Evolutionary conservation across 2,888 invertebrate genomes (phyloP).

Genomic region (Acanthacorydalis orientalis): DNA sequence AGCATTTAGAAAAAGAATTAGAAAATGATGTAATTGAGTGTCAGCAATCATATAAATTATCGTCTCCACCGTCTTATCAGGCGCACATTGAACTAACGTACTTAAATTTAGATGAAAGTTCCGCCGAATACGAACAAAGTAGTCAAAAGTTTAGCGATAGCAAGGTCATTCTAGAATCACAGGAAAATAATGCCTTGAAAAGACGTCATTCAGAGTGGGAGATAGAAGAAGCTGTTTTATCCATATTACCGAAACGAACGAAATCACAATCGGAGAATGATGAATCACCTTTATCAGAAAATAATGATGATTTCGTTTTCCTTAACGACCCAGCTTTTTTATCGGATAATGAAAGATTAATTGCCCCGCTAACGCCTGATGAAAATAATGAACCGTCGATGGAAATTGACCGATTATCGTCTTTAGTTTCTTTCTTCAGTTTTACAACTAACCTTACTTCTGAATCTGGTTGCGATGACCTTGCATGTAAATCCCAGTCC

Average conservation of each 20-base stretch:
- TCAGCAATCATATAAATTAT: background rate
- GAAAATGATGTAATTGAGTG: background rate
- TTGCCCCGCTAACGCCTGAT: constrained; percentile 6
- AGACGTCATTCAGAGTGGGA: constrained; percentile 33
- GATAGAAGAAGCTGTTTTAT: constrained; percentile 34
- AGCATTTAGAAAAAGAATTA: background rate
- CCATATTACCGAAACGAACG: constrained; percentile 31
- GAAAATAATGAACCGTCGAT: constrained; percentile 21
- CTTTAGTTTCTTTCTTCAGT: constrained; percentile 38
- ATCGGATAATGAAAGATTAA: constrained; percentile 19
- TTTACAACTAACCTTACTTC: constrained; percentile 17
- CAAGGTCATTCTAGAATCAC: constrained; percentile 4
- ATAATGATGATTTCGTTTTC: constrained; percentile 24
- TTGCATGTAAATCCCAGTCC: constrained; percentile 8
- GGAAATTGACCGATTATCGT: constrained; percentile 40
- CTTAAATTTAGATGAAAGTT: constrained; percentile 28
- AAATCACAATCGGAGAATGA: constrained; percentile 17
- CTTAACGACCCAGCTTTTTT: constrained; percentile 26
- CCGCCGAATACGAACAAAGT: constrained; percentile 10
- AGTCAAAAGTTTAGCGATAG: constrained; percentile 3
- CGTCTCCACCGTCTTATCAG: constrained; percentile 18
- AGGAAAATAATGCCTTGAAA: constrained; percentile 20
- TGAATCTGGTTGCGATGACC: constrained; percentile 7
- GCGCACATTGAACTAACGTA: constrained; percentile 24
- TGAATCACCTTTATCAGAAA: constrained; percentile 9